phyloP scores from a whole-genome alignment of 1,140 invertebrate species.

The Solenopsis fugax region DNA sequence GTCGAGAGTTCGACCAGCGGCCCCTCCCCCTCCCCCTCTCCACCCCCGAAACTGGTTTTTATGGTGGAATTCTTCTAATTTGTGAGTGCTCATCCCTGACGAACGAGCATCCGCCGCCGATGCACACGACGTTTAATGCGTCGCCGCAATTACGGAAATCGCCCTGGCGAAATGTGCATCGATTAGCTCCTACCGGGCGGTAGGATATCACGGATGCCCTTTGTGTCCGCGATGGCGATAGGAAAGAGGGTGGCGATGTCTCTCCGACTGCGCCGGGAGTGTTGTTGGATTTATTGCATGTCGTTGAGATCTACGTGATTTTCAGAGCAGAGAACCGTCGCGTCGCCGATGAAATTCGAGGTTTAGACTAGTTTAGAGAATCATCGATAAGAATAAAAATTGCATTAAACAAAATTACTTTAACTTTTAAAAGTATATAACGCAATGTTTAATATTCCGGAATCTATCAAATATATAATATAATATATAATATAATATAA shows the following conservation, averaged over 20 bases:
- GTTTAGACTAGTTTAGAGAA: too few species aligned
- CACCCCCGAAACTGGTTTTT: slow-evolving; percentile 78
- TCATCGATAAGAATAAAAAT: neutral
- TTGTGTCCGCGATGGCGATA: slow-evolving; percentile 45
- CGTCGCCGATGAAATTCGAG: neutral
- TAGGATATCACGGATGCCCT: slow-evolving; percentile 56
- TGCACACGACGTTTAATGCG: slow-evolving; percentile 57
- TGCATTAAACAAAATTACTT: neutral
- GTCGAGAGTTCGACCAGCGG: slow-evolving; percentile 59
- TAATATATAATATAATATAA: neutral
- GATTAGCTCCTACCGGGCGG: slow-evolving; percentile 61
- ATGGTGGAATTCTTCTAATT: slow-evolving; percentile 85
- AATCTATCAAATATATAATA: neutral
- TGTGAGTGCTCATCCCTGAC: slow-evolving; percentile 69
- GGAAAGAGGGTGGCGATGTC: slow-evolving; percentile 28
- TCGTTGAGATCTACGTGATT: slow-evolving; percentile 16
- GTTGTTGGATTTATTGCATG: slow-evolving; percentile 39
- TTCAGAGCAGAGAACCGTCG: neutral
- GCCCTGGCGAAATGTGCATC: slow-evolving; percentile 69
- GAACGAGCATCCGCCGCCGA: slow-evolving; percentile 34
- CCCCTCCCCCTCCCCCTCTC: neutral
- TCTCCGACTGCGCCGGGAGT: slow-evolving; percentile 20
- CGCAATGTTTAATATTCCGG: neutral
- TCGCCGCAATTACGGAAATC: slow-evolving; percentile 75
- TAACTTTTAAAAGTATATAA: neutral